phyloP scores from a whole-genome alignment of 2,113 vertebrate species.

The Bufo bufo region DNA sequence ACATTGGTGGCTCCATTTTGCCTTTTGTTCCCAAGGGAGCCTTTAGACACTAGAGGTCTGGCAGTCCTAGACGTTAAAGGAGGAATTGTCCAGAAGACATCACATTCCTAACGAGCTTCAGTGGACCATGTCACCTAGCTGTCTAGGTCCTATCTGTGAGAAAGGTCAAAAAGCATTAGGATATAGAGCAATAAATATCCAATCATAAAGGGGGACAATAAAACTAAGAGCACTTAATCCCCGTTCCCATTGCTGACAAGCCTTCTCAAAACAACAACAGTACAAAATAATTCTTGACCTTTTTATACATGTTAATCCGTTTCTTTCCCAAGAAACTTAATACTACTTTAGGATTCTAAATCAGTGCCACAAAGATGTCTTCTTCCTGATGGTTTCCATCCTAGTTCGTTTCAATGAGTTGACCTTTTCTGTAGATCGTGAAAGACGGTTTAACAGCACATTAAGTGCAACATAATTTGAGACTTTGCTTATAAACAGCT shows the following conservation, averaged over 20 bases:
- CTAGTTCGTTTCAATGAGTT: constrained; percentile 10
- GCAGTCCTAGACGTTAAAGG: not conserved
- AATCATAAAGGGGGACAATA: constrained; percentile 32
- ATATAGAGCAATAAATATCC: constrained; percentile 37
- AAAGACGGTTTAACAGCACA: constrained; percentile 43
- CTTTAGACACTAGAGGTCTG: constrained; percentile 12
- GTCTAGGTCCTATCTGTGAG: constrained; percentile 45
- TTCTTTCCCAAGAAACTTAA: constrained; percentile 42
- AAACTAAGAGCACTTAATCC: constrained; percentile 46
- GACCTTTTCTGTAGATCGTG: constrained; percentile 31
- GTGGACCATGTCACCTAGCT: constrained; percentile 38
- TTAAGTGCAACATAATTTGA: constrained; percentile 44
- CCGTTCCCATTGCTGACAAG: constrained; percentile 19
- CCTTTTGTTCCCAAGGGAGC: not conserved
- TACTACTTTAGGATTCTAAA: constrained; percentile 36
- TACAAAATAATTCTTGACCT: constrained; percentile 45
- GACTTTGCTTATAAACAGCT: constrained; percentile 46
- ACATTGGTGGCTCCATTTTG: not conserved
- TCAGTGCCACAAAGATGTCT: constrained; percentile 40
- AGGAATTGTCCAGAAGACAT: not conserved
- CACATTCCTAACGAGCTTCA: constrained; percentile 19
- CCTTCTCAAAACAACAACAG: constrained; percentile 44
- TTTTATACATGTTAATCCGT: constrained; percentile 40
- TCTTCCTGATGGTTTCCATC: constrained; percentile 35
- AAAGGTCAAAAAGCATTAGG: constrained; percentile 34